Percentiles rank a stretch among this genome's conserved stretches.
Conservation (phyloP, 2,113 vertebrate genomes). For the Corythoichthys haematopterus region DNA sequence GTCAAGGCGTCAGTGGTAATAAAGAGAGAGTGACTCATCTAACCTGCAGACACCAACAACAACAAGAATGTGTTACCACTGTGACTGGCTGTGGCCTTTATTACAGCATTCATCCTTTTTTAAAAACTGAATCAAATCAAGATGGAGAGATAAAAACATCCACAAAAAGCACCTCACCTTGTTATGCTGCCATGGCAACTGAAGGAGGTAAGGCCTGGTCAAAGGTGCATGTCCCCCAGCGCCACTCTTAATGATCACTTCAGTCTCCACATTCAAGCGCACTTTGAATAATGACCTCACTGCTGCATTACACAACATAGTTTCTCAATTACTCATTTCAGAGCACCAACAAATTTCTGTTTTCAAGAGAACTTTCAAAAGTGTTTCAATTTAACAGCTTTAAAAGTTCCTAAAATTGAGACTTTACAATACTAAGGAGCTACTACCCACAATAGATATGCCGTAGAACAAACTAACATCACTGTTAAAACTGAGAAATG, state of each 20-base stretch:
- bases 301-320: background rate
- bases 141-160: slow-evolving; percentile 38
- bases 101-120: slow-evolving; percentile 25
- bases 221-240: slow-evolving; percentile 38
- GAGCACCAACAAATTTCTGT: background rate
- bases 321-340: background rate
- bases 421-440: background rate
- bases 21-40: slow-evolving; percentile 3
- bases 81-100: slow-evolving; percentile 8
- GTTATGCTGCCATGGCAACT: slow-evolving; percentile 45
- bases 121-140: slow-evolving; percentile 27
- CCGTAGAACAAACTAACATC: background rate
- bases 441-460: background rate
- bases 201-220: slow-evolving; percentile 28
- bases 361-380: background rate
- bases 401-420: background rate
- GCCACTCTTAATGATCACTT: slow-evolving; percentile 27
- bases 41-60: slow-evolving; percentile 4
- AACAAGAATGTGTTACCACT: background rate
- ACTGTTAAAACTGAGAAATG: background rate
- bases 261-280: slow-evolving; percentile 2
- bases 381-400: background rate
- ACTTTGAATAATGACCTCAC: slow-evolving; percentile 16
- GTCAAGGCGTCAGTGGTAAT: slow-evolving; percentile 1
- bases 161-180: slow-evolving; percentile 33